Percentiles rank a stretch among this genome's conserved stretches.
phyloP scores from a whole-genome alignment of 2,888 invertebrate species.

The Polydrusus pterygomalis region DNA sequence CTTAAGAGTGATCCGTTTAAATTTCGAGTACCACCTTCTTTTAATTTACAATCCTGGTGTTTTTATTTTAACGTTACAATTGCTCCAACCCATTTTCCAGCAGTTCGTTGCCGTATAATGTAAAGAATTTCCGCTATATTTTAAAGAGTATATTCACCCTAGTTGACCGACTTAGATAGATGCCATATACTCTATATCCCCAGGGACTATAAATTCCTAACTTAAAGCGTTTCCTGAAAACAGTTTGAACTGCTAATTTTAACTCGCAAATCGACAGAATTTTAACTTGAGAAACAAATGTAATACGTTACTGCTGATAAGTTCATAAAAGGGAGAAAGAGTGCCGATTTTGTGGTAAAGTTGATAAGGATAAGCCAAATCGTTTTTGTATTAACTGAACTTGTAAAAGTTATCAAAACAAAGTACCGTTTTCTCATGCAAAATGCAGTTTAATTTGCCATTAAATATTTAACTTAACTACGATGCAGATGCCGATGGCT shows the following conservation, averaged over 20 bases:
- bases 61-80: background rate
- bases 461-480: background rate
- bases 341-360: background rate
- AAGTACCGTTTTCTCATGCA: slow-evolving; percentile 18
- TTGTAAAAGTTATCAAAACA: slow-evolving; percentile 25
- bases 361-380: slow-evolving; percentile 43
- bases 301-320: background rate
- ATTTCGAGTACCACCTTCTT: no score
- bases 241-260: background rate
- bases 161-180: slow-evolving; percentile 24
- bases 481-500: no score
- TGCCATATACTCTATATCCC: background rate
- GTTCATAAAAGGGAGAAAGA: background rate
- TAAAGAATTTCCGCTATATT: slow-evolving; percentile 4
- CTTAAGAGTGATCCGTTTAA: no score
- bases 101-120: background rate
- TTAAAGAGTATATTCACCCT: slow-evolving; percentile 12
- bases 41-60: no score
- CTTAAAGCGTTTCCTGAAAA: slow-evolving; percentile 13
- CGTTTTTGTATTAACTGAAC: slow-evolving; percentile 27
- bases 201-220: slow-evolving; percentile 18
- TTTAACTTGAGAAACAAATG: background rate
- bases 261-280: background rate
- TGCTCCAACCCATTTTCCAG: background rate
- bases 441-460: slow-evolving; percentile 12